These are phyloP conservation scores for Catostomus latipinnis DNA, from an alignment of 2,797 vertebrate genomes.

Conservation along the genomic window DNA sequence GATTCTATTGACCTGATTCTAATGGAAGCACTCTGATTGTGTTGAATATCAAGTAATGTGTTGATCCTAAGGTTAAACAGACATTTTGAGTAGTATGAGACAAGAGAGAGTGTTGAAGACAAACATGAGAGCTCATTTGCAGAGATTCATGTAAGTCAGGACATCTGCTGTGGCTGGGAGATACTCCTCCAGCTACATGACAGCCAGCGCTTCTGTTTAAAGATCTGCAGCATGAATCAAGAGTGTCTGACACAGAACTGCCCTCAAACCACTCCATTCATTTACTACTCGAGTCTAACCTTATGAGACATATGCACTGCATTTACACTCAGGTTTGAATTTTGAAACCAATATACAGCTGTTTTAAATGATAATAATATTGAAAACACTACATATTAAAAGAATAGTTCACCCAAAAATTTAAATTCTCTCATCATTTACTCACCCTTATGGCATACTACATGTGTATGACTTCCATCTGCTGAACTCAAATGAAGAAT, in stretches of 20 bases:
- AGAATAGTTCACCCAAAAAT: not conserved
- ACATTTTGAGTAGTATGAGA: not conserved
- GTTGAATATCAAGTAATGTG: not conserved
- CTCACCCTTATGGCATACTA: too few relatives aligned
- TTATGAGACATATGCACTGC: slow-evolving; percentile 17
- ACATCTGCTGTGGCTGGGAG: slow-evolving; percentile 59
- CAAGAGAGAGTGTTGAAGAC: not conserved
- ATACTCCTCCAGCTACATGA: slow-evolving; percentile 54
- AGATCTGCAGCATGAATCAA: slow-evolving; percentile 45
- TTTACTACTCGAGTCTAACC: slow-evolving; percentile 25
- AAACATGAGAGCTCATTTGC: slow-evolving; percentile 29
- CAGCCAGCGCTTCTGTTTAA: slow-evolving; percentile 34
- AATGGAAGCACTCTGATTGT: not conserved
- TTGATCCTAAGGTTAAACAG: not conserved
- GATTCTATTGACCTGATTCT: slow-evolving; percentile 6
- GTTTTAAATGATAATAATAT: not conserved
- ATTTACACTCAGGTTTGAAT: not conserved
- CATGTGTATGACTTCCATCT: too few relatives aligned
- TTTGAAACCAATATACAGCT: not conserved
- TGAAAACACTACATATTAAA: not conserved
- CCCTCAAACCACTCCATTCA: slow-evolving; percentile 38
- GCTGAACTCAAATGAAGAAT: too few relatives aligned
- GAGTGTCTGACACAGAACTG: slow-evolving; percentile 43
- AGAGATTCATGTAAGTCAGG: slow-evolving; percentile 35
- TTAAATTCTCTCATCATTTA: too few relatives aligned